These are phyloP conservation scores for Zele albiditarsus DNA, from an alignment of 2,888 invertebrate genomes.

Conservation along the genomic window DNA sequence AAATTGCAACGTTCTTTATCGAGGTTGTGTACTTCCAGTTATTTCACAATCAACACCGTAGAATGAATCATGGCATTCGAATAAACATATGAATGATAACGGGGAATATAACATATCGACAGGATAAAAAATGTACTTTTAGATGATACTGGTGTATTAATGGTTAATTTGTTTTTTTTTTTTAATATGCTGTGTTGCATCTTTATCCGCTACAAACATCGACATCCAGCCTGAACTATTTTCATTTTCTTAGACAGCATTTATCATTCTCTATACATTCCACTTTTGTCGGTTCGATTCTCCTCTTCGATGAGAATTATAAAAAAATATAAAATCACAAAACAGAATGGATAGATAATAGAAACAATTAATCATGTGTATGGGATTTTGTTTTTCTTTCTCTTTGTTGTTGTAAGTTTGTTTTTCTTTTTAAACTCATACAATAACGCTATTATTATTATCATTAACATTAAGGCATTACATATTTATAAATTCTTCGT, in stretches of 20 bases:
- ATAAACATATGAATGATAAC: not conserved
- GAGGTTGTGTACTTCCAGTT: conserved; percentile 58
- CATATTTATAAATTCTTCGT: conserved; percentile 69
- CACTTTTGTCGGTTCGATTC: conserved; percentile 46
- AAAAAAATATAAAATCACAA: conserved; percentile 68
- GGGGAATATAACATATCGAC: not conserved
- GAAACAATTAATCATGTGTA: conserved; percentile 58
- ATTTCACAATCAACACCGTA: conserved; percentile 29
- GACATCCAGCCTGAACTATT: conserved; percentile 73
- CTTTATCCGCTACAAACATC: conserved; percentile 71
- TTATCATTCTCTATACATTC: conserved; percentile 60
- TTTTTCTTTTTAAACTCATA: conserved; percentile 56
- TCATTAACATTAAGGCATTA: conserved; percentile 73
- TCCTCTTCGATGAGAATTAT: conserved; percentile 52
- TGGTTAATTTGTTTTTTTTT: conserved; percentile 70
- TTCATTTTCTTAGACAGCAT: conserved; percentile 63
- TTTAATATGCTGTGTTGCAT: conserved; percentile 69
- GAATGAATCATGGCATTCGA: not conserved
- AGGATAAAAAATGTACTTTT: not conserved
- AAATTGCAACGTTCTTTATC: conserved; percentile 66
- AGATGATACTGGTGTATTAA: conserved; percentile 52
- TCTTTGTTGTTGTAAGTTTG: conserved; percentile 25
- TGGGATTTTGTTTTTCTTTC: conserved; percentile 18
- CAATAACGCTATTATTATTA: conserved; percentile 70
- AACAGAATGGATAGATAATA: conserved; percentile 62